Conservation (phyloP, 2,113 vertebrate genomes). For the Paradisaea rubra region DNA sequence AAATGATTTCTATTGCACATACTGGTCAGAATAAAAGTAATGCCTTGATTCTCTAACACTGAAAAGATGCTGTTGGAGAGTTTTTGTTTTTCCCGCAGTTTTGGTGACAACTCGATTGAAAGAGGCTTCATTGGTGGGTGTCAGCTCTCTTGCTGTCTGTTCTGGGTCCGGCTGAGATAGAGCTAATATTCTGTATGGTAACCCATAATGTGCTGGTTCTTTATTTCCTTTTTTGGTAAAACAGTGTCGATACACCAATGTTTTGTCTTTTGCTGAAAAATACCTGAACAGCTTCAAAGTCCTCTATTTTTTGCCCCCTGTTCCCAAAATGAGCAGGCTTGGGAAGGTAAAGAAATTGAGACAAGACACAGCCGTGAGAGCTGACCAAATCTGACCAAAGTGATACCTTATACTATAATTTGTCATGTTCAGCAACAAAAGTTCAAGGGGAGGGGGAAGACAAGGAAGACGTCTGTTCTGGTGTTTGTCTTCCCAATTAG, state of each 20-base stretch:
- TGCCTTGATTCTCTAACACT: background rate
- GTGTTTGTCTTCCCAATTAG: background rate
- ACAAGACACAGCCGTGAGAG: background rate
- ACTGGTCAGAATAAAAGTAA: no score
- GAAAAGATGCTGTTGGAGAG: background rate
- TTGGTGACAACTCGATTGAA: background rate
- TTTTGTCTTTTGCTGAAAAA: background rate
- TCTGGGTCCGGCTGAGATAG: background rate
- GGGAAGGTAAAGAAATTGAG: background rate
- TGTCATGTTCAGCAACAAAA: background rate
- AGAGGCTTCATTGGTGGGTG: background rate
- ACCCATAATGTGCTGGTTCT: background rate
- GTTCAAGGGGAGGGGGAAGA: background rate
- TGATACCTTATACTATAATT: background rate
- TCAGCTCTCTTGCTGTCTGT: background rate
- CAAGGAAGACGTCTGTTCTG: background rate
- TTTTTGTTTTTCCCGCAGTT: background rate
- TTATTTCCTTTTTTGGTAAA: background rate
- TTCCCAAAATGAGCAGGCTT: background rate
- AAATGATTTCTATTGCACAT: background rate
- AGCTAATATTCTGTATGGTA: background rate
- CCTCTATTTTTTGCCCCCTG: background rate
- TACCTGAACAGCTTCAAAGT: background rate
- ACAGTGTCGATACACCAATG: background rate
- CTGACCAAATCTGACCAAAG: background rate